A percentile compares a stretch with the other conserved stretches of the same genome.
phyloP scores from a whole-genome alignment of 2,113 vertebrate species.

The Neopipo cinnamomea region DNA sequence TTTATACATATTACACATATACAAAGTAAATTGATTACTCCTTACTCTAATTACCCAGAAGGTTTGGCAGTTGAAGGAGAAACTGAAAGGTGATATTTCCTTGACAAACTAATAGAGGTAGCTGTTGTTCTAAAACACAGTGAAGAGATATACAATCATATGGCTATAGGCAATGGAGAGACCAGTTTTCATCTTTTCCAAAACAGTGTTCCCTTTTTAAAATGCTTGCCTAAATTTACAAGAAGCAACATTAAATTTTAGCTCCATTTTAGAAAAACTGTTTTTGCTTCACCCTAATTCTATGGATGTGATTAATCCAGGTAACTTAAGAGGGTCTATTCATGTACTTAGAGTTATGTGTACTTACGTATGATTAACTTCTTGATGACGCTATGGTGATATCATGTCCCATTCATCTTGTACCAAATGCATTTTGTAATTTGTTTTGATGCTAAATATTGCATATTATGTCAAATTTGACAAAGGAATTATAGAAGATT shows the following conservation, averaged over 20 bases:
- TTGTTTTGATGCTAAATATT: neutral
- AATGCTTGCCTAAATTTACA: neutral
- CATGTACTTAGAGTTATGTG: neutral
- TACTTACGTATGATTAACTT: neutral
- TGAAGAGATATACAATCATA: neutral
- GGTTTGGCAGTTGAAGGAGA: neutral
- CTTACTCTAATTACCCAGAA: neutral
- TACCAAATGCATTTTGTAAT: neutral
- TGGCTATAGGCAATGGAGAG: neutral
- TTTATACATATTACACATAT: neutral
- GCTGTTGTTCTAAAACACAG: neutral
- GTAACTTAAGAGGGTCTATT: neutral
- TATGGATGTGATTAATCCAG: neutral
- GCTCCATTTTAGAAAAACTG: neutral
- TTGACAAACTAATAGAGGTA: neutral
- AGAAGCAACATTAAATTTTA: neutral
- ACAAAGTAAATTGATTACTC: neutral
- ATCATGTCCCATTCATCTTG: neutral
- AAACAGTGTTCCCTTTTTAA: neutral
- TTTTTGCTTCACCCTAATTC: neutral
- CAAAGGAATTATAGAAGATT: neutral
- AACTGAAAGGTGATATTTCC: neutral
- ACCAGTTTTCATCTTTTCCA: neutral
- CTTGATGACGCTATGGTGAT: neutral
- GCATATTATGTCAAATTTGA: neutral